Conservation (phyloP, 1,140 invertebrate species). For the Panulirus ornatus region DNA sequence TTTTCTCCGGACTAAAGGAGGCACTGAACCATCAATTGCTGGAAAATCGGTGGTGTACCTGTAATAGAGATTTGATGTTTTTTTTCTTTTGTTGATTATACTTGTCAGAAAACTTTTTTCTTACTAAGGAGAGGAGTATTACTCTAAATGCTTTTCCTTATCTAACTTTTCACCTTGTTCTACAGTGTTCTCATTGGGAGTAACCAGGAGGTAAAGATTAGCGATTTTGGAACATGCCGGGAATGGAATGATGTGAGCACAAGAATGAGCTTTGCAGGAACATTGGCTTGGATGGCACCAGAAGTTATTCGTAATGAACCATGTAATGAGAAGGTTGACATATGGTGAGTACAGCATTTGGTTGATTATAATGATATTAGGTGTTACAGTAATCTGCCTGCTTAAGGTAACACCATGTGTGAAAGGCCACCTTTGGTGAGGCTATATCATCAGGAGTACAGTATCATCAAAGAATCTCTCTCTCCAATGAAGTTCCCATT, state of each 20-base stretch:
- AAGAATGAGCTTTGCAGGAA: slow-evolving; percentile 98
- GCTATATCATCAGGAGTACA: too few species aligned
- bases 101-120: neutral
- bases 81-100: too few species aligned
- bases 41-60: too few species aligned
- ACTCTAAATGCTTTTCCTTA: slow-evolving; percentile 42
- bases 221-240: slow-evolving; percentile 97
- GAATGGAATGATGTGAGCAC: slow-evolving; percentile 97
- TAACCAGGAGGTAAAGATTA: slow-evolving; percentile 95
- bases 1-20: too few species aligned
- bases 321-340: slow-evolving; percentile 97
- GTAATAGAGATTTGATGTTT: too few species aligned
- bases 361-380: neutral
- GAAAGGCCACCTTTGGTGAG: too few species aligned
- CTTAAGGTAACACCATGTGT: too few species aligned
- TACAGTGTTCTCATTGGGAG: slow-evolving; percentile 94
- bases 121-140: too few species aligned
- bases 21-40: too few species aligned
- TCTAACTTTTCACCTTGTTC: slow-evolving; percentile 76
- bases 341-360: slow-evolving; percentile 85
- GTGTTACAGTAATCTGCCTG: neutral
- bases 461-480: too few species aligned
- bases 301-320: slow-evolving; percentile 98
- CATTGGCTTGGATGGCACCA: slow-evolving; percentile 99
- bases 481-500: too few species aligned